These are phyloP conservation scores for Onychomys torridus DNA, from an alignment of 2,797 vertebrate species.

Conservation along the genomic window DNA sequence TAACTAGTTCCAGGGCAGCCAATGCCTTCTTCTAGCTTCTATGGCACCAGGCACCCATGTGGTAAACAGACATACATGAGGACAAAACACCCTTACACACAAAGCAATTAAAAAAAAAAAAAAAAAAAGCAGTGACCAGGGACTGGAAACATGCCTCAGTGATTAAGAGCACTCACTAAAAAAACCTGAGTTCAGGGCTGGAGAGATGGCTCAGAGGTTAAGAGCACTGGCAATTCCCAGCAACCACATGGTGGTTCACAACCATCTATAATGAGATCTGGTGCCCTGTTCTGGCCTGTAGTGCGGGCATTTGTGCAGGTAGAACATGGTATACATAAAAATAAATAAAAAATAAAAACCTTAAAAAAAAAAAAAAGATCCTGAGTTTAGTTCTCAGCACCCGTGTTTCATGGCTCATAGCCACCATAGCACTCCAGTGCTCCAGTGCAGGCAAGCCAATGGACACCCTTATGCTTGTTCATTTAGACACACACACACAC, in stretches of 20 bases:
- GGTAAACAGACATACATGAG: neutral
- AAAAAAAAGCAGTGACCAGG: neutral
- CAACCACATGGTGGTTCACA: no score
- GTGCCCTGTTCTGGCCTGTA: no score
- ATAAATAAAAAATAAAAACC: no score
- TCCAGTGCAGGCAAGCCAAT: neutral
- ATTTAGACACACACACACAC: neutral
- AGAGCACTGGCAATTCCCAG: no score
- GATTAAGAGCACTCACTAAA: neutral
- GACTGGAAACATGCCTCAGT: neutral
- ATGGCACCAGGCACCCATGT: neutral
- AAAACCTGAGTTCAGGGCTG: no score
- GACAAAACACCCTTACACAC: neutral
- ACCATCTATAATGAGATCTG: no score
- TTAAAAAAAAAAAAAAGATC: no score
- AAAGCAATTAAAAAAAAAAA: neutral
- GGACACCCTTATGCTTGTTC: neutral
- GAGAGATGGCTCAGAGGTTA: no score
- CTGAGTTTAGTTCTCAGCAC: neutral
- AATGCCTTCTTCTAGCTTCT: neutral
- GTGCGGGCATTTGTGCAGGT: no score
- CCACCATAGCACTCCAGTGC: neutral
- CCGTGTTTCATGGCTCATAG: neutral
- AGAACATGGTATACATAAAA: no score
- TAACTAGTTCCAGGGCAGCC: neutral